Percentiles rank a stretch among this genome's conserved stretches.
Evolutionary conservation across 2,888 invertebrate genomes (phyloP).

Genomic region (Apocheima hispidaria): DNA sequence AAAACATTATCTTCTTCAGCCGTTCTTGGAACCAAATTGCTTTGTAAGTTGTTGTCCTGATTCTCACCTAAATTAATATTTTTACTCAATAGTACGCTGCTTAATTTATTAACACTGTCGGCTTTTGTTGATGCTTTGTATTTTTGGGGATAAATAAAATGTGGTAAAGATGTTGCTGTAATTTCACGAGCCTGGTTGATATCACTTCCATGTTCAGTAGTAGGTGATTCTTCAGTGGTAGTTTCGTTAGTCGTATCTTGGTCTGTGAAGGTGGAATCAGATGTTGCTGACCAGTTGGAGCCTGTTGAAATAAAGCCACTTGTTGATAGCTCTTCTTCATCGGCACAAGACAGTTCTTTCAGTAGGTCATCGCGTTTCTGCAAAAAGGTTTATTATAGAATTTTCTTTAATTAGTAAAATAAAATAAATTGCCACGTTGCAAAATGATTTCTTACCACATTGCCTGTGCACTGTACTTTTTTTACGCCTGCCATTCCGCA

Average conservation of each 20-base stretch:
- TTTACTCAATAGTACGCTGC: slow-evolving; percentile 56
- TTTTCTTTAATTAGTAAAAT: neutral
- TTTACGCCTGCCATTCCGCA: slow-evolving; percentile 91
- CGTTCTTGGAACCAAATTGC: slow-evolving; percentile 71
- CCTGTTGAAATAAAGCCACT: slow-evolving; percentile 52
- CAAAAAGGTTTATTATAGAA: slow-evolving; percentile 3
- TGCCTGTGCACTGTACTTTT: slow-evolving; percentile 90
- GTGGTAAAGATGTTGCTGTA: slow-evolving; percentile 50
- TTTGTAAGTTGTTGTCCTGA: slow-evolving; percentile 69
- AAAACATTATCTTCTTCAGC: slow-evolving; percentile 59
- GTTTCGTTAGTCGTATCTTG: slow-evolving; percentile 64
- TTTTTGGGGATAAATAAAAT: slow-evolving; percentile 42
- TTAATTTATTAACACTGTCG: slow-evolving; percentile 47
- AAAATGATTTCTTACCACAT: slow-evolving; percentile 85
- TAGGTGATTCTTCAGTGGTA: slow-evolving; percentile 61
- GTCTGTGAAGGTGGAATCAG: slow-evolving; percentile 60
- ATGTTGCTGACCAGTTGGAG: slow-evolving; percentile 56
- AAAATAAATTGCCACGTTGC: neutral
- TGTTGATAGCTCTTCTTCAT: slow-evolving; percentile 76
- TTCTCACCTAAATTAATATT: slow-evolving; percentile 55
- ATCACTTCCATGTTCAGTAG: slow-evolving; percentile 65
- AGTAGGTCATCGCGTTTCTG: slow-evolving; percentile 88
- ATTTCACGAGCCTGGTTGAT: slow-evolving; percentile 55
- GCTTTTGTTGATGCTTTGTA: slow-evolving; percentile 41
- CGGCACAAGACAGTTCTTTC: slow-evolving; percentile 85